phyloP scores from a whole-genome alignment of 2,113 vertebrate species.

The Sciurus niger region DNA sequence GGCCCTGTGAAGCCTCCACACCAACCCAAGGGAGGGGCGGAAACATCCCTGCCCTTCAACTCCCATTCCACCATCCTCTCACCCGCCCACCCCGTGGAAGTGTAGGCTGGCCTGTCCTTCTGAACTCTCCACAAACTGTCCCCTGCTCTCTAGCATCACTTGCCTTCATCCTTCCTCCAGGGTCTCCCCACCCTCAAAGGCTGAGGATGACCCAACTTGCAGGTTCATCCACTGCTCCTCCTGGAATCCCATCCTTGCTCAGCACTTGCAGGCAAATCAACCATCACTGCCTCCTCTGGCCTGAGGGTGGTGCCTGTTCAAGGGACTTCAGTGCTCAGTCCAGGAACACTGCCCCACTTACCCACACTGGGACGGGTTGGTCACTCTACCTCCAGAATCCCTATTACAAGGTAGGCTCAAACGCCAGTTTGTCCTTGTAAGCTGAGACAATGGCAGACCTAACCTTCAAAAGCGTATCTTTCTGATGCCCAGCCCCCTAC shows the following conservation, averaged over 20 bases:
- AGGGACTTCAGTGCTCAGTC: no score
- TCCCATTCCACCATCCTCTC: neutral
- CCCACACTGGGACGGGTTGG: no score
- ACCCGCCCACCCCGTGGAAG: neutral
- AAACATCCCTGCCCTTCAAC: no score
- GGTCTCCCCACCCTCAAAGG: neutral
- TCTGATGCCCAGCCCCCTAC: neutral
- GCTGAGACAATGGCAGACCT: neutral
- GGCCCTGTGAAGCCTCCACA: neutral
- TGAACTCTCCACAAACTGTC: no score
- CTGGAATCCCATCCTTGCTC: neutral
- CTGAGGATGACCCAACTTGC: no score
- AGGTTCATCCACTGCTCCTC: neutral
- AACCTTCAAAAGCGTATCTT: neutral
- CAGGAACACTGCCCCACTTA: neutral
- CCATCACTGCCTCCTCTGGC: neutral
- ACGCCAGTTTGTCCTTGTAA: neutral
- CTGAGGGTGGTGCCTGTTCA: accelerated
- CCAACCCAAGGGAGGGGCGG: accelerated
- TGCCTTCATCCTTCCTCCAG: neutral
- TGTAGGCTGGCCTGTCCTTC: accelerated
- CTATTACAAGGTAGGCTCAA: neutral
- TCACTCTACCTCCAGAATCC: neutral
- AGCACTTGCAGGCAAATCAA: neutral
- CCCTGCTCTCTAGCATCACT: no score